Conservation (phyloP, 2,113 vertebrate genomes). For the Halcyon senegalensis region DNA sequence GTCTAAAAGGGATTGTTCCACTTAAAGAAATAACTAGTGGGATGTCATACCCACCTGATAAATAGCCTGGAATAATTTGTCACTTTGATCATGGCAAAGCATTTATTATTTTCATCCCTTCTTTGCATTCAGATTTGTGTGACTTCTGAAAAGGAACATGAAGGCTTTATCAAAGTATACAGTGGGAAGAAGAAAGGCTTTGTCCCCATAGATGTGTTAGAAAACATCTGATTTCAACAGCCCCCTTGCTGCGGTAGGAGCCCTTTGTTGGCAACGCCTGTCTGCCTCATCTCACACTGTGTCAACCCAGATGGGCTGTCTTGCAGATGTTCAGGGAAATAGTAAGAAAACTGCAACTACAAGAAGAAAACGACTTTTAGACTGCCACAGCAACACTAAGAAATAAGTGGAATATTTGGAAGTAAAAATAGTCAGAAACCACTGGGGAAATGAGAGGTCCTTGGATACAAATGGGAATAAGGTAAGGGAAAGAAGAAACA, state of each 20-base stretch:
- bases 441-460: background rate
- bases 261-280: slow-evolving; percentile 50
- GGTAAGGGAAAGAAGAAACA: background rate
- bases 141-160: slow-evolving; percentile 85
- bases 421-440: background rate
- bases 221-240: slow-evolving; percentile 85
- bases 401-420: background rate
- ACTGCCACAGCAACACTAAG: slow-evolving; percentile 27
- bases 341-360: slow-evolving; percentile 45
- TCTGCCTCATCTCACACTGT: slow-evolving; percentile 72
- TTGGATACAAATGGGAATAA: background rate
- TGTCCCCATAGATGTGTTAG: slow-evolving; percentile 89
- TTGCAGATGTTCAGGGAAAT: slow-evolving; percentile 67
- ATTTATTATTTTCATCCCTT: background rate
- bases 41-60: background rate
- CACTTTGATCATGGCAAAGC: background rate
- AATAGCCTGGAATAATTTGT: background rate
- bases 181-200: slow-evolving; percentile 94
- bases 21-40: background rate
- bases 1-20: background rate
- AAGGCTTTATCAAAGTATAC: slow-evolving; percentile 91
- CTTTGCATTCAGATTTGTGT: slow-evolving; percentile 87
- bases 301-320: slow-evolving; percentile 65
- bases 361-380: slow-evolving; percentile 53
- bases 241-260: slow-evolving; percentile 36